A percentile compares a stretch with the other conserved stretches of the same genome.
phyloP scores from a whole-genome alignment of 1,140 invertebrate species.

The Rhagoletis pomonella region DNA sequence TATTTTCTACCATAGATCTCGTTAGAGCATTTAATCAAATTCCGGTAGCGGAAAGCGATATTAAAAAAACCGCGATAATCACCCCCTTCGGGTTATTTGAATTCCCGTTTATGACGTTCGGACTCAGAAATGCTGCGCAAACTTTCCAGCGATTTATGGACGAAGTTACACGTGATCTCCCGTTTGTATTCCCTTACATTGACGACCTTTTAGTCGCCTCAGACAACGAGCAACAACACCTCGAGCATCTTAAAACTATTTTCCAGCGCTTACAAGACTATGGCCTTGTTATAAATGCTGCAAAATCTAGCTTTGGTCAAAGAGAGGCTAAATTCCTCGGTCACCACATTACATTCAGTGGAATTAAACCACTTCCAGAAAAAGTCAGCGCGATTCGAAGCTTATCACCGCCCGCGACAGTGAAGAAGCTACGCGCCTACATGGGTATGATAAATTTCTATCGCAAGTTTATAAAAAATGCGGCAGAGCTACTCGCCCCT shows the following conservation, averaged over 20 bases:
- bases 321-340: too few species aligned
- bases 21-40: not conserved
- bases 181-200: conserved; percentile 73
- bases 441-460: too few species aligned
- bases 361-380: too few species aligned
- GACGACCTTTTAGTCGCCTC: conserved; percentile 76
- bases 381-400: too few species aligned
- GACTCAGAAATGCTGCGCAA: conserved; percentile 32
- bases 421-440: too few species aligned
- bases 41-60: not conserved
- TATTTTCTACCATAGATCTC: conserved; percentile 56
- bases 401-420: too few species aligned
- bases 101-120: conserved; percentile 20
- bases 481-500: too few species aligned
- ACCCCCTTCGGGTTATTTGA: conserved; percentile 31
- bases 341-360: too few species aligned
- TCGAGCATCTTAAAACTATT: conserved; percentile 59
- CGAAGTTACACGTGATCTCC: conserved; percentile 68
- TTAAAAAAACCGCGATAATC: conserved; percentile 29
- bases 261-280: conserved; percentile 62
- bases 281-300: conserved; percentile 65
- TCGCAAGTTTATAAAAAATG: too few species aligned
- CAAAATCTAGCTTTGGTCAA: conserved; percentile 63
- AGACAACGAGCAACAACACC: conserved; percentile 62
- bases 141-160: conserved; percentile 76